Conservation (phyloP, 2,113 vertebrate genomes). For the Leptodactylus fuscus region DNA sequence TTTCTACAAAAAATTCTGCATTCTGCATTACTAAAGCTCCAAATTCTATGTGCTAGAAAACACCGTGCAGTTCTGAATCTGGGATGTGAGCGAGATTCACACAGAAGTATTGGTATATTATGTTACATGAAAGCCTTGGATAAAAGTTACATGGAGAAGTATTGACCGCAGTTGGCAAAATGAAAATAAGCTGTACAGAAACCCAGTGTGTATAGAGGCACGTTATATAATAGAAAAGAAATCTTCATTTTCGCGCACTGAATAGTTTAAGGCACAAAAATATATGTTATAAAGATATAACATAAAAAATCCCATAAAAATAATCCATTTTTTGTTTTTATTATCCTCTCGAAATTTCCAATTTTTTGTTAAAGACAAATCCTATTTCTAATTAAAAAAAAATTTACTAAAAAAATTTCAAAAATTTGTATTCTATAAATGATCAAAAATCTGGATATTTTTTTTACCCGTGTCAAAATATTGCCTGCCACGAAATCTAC, state of each 20-base stretch:
- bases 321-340: neutral
- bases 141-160: conserved; percentile 32
- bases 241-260: conserved; percentile 13
- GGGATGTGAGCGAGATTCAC: conserved; percentile 12
- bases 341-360: neutral
- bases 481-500: conserved; percentile 23
- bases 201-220: neutral
- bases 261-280: too few species aligned
- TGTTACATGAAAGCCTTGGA: conserved; percentile 32
- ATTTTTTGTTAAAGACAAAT: neutral
- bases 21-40: neutral
- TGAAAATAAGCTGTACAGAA: conserved; percentile 26
- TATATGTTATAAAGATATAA: too few species aligned
- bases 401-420: neutral
- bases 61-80: neutral
- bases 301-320: too few species aligned
- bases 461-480: neutral
- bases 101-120: conserved; percentile 31
- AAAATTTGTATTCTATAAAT: neutral
- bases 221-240: conserved; percentile 31
- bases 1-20: neutral
- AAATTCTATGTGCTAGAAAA: neutral
- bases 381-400: neutral
- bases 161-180: neutral
- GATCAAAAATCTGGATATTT: neutral